These are phyloP conservation scores for Drosophila demipolita DNA, from an alignment of 2,888 invertebrate species.

Conservation along the genomic window DNA sequence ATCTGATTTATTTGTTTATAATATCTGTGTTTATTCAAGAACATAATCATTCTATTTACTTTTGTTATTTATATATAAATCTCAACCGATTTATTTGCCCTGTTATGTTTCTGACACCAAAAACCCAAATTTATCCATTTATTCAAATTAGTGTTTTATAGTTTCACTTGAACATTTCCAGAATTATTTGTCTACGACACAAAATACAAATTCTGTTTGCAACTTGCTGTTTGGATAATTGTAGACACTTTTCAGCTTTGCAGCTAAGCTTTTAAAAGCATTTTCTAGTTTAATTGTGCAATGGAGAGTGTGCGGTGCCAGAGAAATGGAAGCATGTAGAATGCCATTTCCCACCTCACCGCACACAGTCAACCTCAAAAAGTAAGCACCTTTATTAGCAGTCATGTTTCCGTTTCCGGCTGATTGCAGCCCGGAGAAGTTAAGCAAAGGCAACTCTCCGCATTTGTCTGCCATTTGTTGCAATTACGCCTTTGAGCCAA, in stretches of 20 bases:
- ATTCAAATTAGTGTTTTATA: not conserved
- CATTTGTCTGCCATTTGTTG: slow-evolving; percentile 61
- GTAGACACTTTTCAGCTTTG: slow-evolving; percentile 32
- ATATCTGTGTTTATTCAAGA: not conserved
- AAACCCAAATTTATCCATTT: not conserved
- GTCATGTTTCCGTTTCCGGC: slow-evolving; percentile 60
- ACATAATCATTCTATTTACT: not conserved
- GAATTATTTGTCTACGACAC: not conserved
- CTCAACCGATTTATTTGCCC: not conserved
- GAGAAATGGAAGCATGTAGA: too few species aligned
- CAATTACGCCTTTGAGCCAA: slow-evolving; percentile 80
- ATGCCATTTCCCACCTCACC: not conserved
- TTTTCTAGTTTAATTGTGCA: slow-evolving; percentile 57
- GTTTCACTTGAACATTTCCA: not conserved
- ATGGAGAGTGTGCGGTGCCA: not conserved
- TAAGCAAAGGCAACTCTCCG: slow-evolving; percentile 3
- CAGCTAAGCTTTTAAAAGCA: slow-evolving; percentile 66
- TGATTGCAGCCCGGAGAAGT: slow-evolving; percentile 62
- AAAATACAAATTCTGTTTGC: slow-evolving; percentile 11
- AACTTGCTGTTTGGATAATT: slow-evolving; percentile 33
- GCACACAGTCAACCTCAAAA: slow-evolving; percentile 24
- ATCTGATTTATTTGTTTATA: not conserved
- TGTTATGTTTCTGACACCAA: not conserved
- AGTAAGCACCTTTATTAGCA: slow-evolving; percentile 69
- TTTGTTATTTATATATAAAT: not conserved